Conservation (phyloP, 2,113 vertebrate species). For the Neoarius graeffei region DNA sequence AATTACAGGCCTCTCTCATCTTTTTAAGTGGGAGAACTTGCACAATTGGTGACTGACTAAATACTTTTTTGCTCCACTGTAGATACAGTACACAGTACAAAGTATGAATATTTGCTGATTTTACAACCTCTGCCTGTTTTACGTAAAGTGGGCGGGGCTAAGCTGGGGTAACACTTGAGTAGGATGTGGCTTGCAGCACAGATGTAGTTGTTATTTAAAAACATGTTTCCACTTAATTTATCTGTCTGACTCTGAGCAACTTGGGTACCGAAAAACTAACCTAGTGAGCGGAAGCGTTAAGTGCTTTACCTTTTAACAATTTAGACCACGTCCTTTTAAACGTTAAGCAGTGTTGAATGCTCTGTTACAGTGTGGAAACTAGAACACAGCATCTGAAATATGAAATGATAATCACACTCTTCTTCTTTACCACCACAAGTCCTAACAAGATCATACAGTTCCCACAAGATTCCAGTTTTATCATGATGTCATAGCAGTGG, state of each 20-base stretch:
- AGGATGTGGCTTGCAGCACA: not conserved
- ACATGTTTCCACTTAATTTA: not conserved
- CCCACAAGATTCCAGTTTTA: not conserved
- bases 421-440: not conserved
- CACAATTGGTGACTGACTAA: no score
- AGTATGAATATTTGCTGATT: not conserved
- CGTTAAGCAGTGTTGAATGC: not conserved
- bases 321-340: no score
- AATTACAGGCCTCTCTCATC: no score
- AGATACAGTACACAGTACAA: not conserved
- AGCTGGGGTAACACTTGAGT: not conserved
- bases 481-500: slow-evolving; percentile 18
- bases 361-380: not conserved
- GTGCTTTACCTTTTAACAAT: not conserved
- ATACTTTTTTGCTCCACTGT: no score
- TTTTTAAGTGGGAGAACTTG: no score
- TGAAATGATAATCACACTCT: not conserved
- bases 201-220: not conserved
- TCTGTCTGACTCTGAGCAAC: not conserved
- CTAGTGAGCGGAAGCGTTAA: not conserved
- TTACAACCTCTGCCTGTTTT: not conserved
- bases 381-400: not conserved
- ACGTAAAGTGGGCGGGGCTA: not conserved
- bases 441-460: not conserved
- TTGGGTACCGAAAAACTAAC: not conserved